These are phyloP conservation scores for Thelaira solivaga DNA, from an alignment of 2,888 invertebrate genomes.

Conservation along the genomic window DNA sequence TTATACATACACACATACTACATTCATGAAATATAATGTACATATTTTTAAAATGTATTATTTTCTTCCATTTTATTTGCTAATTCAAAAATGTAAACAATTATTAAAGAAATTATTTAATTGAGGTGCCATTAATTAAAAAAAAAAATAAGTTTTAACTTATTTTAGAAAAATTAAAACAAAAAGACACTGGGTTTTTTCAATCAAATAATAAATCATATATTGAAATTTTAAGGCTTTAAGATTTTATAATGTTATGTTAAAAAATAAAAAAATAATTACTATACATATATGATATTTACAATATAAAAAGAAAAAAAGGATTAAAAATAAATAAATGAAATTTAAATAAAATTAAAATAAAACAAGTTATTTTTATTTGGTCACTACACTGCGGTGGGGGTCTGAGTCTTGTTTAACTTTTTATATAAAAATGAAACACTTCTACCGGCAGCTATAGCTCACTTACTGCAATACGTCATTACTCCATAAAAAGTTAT, in stretches of 20 bases:
- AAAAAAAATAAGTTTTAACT: background rate
- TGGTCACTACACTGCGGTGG: too few relatives aligned
- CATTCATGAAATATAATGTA: too few relatives aligned
- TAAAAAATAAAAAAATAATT: slow-evolving; percentile 58
- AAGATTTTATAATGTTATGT: slow-evolving; percentile 63
- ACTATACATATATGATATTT: slow-evolving; percentile 17
- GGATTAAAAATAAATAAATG: slow-evolving; percentile 55
- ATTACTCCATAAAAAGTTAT: too few relatives aligned
- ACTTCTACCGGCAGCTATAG: too few relatives aligned
- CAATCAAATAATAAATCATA: slow-evolving; percentile 34
- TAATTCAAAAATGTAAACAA: slow-evolving; percentile 8
- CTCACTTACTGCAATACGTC: too few relatives aligned
- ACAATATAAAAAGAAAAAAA: slow-evolving; percentile 26
- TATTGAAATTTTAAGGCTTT: slow-evolving; percentile 27
- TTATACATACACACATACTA: too few relatives aligned
- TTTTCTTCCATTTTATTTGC: background rate
- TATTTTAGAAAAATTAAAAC: slow-evolving; percentile 9
- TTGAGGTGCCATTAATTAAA: slow-evolving; percentile 38
- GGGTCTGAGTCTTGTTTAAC: too few relatives aligned
- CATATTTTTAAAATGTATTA: background rate
- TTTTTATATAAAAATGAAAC: too few relatives aligned
- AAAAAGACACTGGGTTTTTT: slow-evolving; percentile 58
- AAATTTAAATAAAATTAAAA: slow-evolving; percentile 55
- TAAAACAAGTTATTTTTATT: slow-evolving; percentile 32
- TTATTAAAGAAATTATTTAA: slow-evolving; percentile 8